phyloP scores from a whole-genome alignment of 92 coral and sea anemone genomes.

The Porites cylindrica region DNA sequence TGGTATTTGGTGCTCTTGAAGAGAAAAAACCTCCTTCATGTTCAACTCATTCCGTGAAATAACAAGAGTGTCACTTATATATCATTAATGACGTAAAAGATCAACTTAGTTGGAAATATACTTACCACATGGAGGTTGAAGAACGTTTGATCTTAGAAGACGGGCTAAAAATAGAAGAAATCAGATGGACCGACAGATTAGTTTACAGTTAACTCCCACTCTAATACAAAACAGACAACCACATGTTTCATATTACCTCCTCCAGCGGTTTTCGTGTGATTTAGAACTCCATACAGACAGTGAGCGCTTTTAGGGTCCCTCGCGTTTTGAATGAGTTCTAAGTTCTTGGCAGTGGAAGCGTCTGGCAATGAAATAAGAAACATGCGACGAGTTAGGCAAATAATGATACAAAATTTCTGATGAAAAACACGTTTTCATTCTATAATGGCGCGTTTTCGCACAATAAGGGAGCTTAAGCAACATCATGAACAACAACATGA shows the following conservation, averaged over 20 bases:
- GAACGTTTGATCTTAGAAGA: conserved; percentile 91
- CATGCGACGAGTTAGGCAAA: too few species aligned
- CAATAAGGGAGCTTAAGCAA: too few species aligned
- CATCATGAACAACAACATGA: too few species aligned
- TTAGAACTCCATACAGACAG: conserved; percentile 89
- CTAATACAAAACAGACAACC: too few species aligned
- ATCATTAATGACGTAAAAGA: not conserved
- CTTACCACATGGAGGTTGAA: conserved; percentile 99
- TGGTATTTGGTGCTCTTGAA: too few species aligned
- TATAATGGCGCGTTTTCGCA: too few species aligned
- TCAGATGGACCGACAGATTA: not conserved
- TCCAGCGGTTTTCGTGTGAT: conserved; percentile 94
- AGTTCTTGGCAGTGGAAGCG: conserved; percentile 89
- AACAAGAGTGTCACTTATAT: too few species aligned
- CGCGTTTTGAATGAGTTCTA: conserved; percentile 92
- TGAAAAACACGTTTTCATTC: not conserved
- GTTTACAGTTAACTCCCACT: too few species aligned
- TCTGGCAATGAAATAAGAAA: conserved; percentile 38
- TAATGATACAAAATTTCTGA: not conserved
- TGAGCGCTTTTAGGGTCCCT: conserved; percentile 93
- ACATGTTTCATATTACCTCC: conserved; percentile 71
- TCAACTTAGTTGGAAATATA: not conserved
- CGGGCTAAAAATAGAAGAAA: conserved; percentile 69
- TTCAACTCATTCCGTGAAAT: too few species aligned
- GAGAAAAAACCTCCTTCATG: too few species aligned